A percentile compares a stretch with the other conserved stretches of the same genome.
Conservation (phyloP, 1,140 invertebrate species). For the Stenopsyche tienmushanensis region DNA sequence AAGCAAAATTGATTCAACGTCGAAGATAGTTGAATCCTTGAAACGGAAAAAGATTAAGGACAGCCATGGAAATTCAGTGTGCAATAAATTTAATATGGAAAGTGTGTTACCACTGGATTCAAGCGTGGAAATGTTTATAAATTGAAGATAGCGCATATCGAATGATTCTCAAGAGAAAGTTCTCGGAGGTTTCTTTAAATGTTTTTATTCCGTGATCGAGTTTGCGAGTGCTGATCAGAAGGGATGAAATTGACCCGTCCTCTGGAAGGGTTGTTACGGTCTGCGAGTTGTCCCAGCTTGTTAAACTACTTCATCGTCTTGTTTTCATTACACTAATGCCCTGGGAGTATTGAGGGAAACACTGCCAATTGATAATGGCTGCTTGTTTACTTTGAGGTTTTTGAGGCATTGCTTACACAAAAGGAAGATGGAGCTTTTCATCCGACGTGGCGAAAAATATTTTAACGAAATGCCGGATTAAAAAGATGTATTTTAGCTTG, state of each 20-base stretch:
- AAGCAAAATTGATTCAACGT: no score
- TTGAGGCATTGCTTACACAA: neutral
- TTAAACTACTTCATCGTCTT: constrained; percentile 19
- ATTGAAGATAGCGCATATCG: neutral
- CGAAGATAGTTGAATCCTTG: no score
- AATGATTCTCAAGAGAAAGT: no score
- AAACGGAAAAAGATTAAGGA: no score
- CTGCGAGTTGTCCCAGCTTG: constrained; percentile 9
- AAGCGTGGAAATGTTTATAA: neutral
- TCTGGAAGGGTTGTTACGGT: constrained; percentile 23
- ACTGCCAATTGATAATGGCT: constrained; percentile 16
- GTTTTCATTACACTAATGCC: constrained; percentile 26
- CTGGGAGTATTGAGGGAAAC: neutral
- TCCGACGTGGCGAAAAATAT: no score
- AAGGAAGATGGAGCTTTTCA: no score
- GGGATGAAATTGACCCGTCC: neutral
- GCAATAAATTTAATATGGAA: no score
- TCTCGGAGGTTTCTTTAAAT: neutral
- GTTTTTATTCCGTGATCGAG: neutral
- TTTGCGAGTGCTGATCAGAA: neutral
- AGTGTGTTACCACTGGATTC: neutral
- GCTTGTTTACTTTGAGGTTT: constrained; percentile 9
- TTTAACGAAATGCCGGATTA: no score
- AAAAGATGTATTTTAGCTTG: no score
- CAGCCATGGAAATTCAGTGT: no score